These are phyloP conservation scores for Prenolepis imparis DNA, from an alignment of 2,888 invertebrate genomes.

Conservation along the genomic window DNA sequence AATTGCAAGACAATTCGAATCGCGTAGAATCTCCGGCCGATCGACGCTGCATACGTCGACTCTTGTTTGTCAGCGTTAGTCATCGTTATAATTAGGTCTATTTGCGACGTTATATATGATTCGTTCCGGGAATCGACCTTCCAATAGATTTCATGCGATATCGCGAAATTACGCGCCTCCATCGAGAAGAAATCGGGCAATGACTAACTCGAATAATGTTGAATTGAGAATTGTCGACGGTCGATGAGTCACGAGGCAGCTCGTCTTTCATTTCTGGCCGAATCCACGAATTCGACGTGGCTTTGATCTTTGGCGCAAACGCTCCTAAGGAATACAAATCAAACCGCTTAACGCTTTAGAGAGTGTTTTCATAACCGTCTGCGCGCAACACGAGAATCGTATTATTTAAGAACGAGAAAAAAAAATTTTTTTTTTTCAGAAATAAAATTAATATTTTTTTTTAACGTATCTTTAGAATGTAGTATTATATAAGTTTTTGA, in stretches of 20 bases:
- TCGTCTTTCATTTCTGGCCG: slow-evolving; percentile 46
- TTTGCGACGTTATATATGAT: slow-evolving; percentile 63
- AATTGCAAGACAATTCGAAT: slow-evolving; percentile 53
- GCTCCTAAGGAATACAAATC: slow-evolving; percentile 43
- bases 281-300: slow-evolving; percentile 35
- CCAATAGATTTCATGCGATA: slow-evolving; percentile 53
- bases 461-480: not conserved
- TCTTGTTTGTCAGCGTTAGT: slow-evolving; percentile 58
- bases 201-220: slow-evolving; percentile 6
- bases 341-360: slow-evolving; percentile 13
- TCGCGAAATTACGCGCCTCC: slow-evolving; percentile 31
- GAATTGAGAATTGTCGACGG: slow-evolving; percentile 44
- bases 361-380: slow-evolving; percentile 26
- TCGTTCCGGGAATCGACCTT: slow-evolving; percentile 62
- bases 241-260: slow-evolving; percentile 39
- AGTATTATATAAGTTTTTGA: not conserved
- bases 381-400: not conserved
- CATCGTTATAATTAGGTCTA: slow-evolving; percentile 75
- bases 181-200: slow-evolving; percentile 42
- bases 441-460: slow-evolving; percentile 4
- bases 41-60: slow-evolving; percentile 24
- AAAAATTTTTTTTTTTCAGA: not conserved
- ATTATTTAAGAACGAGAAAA: slow-evolving; percentile 25
- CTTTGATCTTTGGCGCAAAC: slow-evolving; percentile 46
- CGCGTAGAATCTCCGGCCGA: slow-evolving; percentile 28